Evolutionary conservation across 2,888 invertebrate species (phyloP), one percentile per base, ranked within the genome.

Genomic region (Congeria kusceri): DNA sequence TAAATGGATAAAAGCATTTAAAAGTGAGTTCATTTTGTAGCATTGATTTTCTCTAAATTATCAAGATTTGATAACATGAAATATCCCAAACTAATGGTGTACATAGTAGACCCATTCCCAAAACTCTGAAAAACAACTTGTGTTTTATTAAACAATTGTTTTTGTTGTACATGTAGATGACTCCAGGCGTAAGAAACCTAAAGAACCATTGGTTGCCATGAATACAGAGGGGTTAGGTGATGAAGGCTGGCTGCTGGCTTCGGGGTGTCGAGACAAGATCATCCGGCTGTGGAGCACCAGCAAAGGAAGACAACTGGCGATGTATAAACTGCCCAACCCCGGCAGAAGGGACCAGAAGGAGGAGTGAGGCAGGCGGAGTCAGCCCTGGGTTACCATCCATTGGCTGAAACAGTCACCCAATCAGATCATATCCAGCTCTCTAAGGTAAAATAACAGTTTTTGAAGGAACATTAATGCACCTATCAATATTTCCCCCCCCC

Each of bases 211-310:
- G 39, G 23, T 25, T 9, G 25, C 7, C 15, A 46, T 32, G n/a
- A 47, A 62, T 13, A 39, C 28, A 28, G 64, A 73, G 29, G 70
- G 66, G 7, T 86, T 94, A 79, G 86, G 85, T n/a, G 47, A 69
- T 25, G 77, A 82, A 18, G 89, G 88, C 27, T 88, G 94, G 93
- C 93, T 96, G 28, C 93, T 97, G 79, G 96, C 96, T 46, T 95
- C 96, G 61, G 95, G 96, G 49, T 95, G 95, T 63, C 95, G 95
- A 94, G 95, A 95, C 91, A 95, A 95, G 89, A 94, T 94, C 86
- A 89, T 92, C 69, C 85, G 91, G 66, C 83, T 92, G 7, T 94
- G 93, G 92, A 89, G 88, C 71, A 83, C 86, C 4, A 72, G 70
- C 15, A 86, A 84, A 27, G 91, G 92, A 20, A 88, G 88, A 74